phyloP scores from a whole-genome alignment of 1,140 invertebrate species.

The Gryon sp. region DNA sequence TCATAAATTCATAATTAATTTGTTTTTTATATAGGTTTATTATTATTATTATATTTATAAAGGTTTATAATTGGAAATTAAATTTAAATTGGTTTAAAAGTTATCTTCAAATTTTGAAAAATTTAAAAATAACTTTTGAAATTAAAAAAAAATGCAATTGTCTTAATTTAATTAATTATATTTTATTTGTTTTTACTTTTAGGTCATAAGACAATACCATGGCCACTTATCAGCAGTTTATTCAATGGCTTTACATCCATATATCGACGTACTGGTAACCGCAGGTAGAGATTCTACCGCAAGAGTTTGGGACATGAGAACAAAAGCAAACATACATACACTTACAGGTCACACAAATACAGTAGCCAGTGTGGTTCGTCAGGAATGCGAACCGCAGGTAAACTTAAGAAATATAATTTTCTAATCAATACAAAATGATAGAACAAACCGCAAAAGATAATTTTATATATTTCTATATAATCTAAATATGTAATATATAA shows the following conservation, averaged over 20 bases:
- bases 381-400: constrained; percentile 95
- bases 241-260: constrained; percentile 95
- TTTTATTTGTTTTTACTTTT: too few relatives aligned
- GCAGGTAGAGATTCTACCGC: constrained; percentile 97
- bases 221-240: constrained; percentile 99
- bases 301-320: constrained; percentile 99
- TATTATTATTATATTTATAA: too few relatives aligned
- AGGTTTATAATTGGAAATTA: too few relatives aligned
- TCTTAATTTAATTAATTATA: too few relatives aligned
- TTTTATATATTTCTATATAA: constrained; percentile 8
- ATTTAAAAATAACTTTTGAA: too few relatives aligned
- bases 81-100: too few relatives aligned
- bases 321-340: constrained; percentile 98
- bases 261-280: constrained; percentile 96
- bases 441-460: too few relatives aligned
- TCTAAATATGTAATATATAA: neutral
- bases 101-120: too few relatives aligned
- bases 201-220: constrained; percentile 98
- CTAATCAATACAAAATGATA: too few relatives aligned
- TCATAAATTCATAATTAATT: too few relatives aligned
- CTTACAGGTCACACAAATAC: constrained; percentile 98
- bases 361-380: constrained; percentile 95
- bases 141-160: too few relatives aligned
- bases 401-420: constrained; percentile 6
- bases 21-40: too few relatives aligned